phyloP scores from a whole-genome alignment of 2,797 vertebrate genomes.

The Sorex maritimensis region DNA sequence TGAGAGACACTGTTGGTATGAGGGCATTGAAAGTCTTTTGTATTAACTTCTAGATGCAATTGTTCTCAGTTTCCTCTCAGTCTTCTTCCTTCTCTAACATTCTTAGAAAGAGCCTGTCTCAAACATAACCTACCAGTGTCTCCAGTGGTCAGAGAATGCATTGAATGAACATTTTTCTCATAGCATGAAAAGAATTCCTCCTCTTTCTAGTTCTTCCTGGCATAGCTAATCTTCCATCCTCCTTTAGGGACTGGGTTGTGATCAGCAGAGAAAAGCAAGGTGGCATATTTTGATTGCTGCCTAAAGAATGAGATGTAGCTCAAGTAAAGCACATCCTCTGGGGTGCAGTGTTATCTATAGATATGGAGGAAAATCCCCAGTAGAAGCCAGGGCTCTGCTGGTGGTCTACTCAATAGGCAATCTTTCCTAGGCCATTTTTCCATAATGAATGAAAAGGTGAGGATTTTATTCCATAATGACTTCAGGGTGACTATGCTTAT shows the following conservation, averaged over 20 bases:
- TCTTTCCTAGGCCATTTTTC: background rate
- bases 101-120: background rate
- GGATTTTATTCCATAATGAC: background rate
- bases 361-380: background rate
- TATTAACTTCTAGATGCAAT: constrained; percentile 23
- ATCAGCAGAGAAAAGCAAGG: background rate
- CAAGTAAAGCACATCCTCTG: background rate
- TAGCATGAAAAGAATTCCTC: background rate
- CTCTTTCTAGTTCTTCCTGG: background rate
- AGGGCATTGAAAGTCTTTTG: background rate
- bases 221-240: background rate
- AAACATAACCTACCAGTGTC: background rate
- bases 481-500: constrained; percentile 7
- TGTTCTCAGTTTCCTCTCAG: background rate
- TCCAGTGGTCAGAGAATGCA: background rate
- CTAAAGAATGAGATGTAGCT: background rate
- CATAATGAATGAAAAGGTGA: background rate
- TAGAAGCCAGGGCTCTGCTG: background rate
- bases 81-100: background rate
- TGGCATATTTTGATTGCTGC: background rate
- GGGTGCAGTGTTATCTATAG: background rate
- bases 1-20: background rate
- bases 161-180: background rate
- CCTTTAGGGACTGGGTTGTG: background rate
- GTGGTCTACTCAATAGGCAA: background rate